phyloP scores from a whole-genome alignment of 2,888 invertebrate species.

The Petrolisthes manimaculis region DNA sequence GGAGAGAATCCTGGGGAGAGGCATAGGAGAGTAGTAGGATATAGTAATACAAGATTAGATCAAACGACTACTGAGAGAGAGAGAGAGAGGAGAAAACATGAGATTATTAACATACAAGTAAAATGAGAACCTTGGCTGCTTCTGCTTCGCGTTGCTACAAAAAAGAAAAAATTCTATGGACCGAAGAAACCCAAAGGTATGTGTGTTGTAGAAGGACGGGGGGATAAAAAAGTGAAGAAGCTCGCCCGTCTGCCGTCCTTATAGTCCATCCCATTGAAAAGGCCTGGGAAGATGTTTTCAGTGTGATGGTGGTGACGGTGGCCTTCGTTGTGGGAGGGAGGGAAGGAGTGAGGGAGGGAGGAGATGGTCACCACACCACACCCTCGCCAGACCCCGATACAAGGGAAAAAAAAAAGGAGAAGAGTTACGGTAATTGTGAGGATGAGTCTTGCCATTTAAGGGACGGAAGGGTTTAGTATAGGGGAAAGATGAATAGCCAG shows the following conservation, averaged over 20 bases:
- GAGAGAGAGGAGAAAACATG: too few species aligned
- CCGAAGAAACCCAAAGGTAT: too few species aligned
- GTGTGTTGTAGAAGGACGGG: too few species aligned
- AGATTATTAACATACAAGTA: too few species aligned
- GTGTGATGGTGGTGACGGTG: neutral
- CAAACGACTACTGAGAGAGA: too few species aligned
- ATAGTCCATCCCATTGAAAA: neutral
- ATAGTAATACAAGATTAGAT: too few species aligned
- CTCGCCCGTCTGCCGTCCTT: neutral
- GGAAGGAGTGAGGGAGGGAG: neutral
- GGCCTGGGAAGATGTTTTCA: neutral
- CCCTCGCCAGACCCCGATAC: neutral
- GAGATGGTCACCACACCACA: slow-evolving; percentile 6
- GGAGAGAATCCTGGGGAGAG: too few species aligned
- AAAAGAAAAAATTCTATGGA: too few species aligned
- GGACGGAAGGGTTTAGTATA: neutral
- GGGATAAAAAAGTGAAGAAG: too few species aligned
- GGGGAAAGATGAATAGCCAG: neutral
- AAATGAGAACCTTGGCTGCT: neutral
- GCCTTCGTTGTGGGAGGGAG: neutral
- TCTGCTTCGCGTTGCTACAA: neutral
- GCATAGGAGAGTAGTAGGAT: too few species aligned
- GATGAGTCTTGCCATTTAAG: slow-evolving; percentile 4
- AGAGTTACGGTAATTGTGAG: slow-evolving; percentile 1
- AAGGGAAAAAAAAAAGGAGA: neutral